Conservation (phyloP, 2,113 vertebrate genomes). For the Caracal caracal region DNA sequence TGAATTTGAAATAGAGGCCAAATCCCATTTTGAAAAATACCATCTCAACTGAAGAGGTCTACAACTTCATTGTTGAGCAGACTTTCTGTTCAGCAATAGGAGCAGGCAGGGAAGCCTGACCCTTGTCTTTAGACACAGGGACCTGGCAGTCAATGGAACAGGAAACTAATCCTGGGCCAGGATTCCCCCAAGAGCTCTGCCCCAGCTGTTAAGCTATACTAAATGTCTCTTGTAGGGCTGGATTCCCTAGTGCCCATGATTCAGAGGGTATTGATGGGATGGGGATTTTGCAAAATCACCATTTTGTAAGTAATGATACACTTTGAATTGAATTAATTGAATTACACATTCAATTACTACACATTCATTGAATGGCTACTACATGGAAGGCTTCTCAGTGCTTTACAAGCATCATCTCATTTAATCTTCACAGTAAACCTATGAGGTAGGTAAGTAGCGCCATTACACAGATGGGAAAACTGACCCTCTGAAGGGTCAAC, state of each 20-base stretch:
- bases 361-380: neutral
- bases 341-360: too few species aligned
- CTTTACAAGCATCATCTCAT: neutral
- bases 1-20: neutral
- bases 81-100: neutral
- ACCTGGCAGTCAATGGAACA: neutral
- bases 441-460: neutral
- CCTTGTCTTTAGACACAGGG: neutral
- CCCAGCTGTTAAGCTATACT: neutral
- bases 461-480: constrained; percentile 28
- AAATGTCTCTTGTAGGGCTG: neutral
- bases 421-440: constrained; percentile 13
- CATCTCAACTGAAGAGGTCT: neutral
- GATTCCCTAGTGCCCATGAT: neutral
- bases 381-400: neutral
- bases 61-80: neutral
- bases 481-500: neutral
- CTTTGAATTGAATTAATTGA: too few species aligned
- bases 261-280: neutral
- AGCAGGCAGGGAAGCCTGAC: neutral
- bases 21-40: constrained; percentile 40
- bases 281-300: neutral
- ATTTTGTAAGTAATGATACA: neutral
- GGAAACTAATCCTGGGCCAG: neutral
- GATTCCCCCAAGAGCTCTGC: neutral